These are phyloP conservation scores for Theonella swinhoei DNA, from an alignment of 37 sponge, comb jelly and placozoan genomes.

Conservation along the genomic window DNA sequence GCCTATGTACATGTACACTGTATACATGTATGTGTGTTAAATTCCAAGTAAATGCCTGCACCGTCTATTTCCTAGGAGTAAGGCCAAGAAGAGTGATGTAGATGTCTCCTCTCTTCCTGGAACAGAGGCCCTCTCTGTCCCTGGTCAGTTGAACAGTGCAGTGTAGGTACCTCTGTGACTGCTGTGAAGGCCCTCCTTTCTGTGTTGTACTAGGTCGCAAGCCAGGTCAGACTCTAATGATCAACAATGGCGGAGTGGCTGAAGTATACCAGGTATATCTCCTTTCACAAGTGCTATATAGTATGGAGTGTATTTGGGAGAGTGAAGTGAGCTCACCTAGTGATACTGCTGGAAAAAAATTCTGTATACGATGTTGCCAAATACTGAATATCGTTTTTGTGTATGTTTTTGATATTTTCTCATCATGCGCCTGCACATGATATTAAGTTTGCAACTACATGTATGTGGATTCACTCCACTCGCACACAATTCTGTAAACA, in stretches of 20 bases:
- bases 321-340: too few species aligned
- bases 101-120: slow-evolving; percentile 63
- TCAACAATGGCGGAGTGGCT: slow-evolving; percentile 56
- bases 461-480: not conserved
- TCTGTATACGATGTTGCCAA: too few species aligned
- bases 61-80: slow-evolving; percentile 6
- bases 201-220: slow-evolving; percentile 30
- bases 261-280: slow-evolving; percentile 83
- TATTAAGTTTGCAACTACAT: not conserved
- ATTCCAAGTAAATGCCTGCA: not conserved
- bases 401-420: too few species aligned
- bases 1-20: too few species aligned
- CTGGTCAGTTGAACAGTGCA: slow-evolving; percentile 26
- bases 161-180: not conserved
- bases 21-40: not conserved
- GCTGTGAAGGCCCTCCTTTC: too few species aligned
- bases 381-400: too few species aligned
- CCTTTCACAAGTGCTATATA: too few species aligned
- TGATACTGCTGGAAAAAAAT: too few species aligned
- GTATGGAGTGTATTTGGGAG: too few species aligned
- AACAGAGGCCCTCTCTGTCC: slow-evolving; percentile 38
- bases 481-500: not conserved
- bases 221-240: slow-evolving; percentile 63
- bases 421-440: too few species aligned
- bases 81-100: slow-evolving; percentile 33